Evolutionary conservation across 2,797 vertebrate genomes (phyloP), one percentile per base, ranked within the genome.

Genomic region (Vultur gryphus): DNA sequence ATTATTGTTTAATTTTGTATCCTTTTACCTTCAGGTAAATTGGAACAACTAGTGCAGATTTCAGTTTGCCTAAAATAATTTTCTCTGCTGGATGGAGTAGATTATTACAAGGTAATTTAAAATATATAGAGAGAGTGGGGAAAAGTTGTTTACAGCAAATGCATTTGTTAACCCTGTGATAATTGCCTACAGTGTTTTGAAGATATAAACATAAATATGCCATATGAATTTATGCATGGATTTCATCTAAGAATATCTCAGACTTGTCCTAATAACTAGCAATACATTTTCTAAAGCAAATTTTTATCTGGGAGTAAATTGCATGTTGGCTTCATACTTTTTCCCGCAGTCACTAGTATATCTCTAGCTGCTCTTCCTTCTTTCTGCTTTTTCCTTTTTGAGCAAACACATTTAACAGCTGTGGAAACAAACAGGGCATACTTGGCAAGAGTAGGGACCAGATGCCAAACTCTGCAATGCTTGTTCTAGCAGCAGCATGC

Each of bases 391-490:
- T 77, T 76, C 78, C 18, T 71, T 95, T 96, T 96, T 95, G n/a
- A 97, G 83, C 73, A 97, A 97, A 97, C 73, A 95, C 72, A 95
- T 97, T 93, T 93, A 98, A 97, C 97, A 98, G 97, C 97, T 98
- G 98, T 97, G 97, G 97, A 98, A 98, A 97, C 94, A 98, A 98
- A 97, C 95, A 95, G 96, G 97, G 82, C 96, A 95, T 86, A 97
- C 96, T 98, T 98, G 98, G 98, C 98, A 98, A 97, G 98, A 97
- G 93, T 39, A 89, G 46, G 57, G 94, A 97, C 93, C 98, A 98
- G 98, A 97, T 98, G 98, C 97, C 97, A 87, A 96, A 94, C 72
- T 89, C 82, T 95, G 92, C 96, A 92, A 84, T 89, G 87, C 95
- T 92, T 95, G 83, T 97, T 97, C 94, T 97, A 85, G n/a, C 96